These are phyloP conservation scores for Rhinichthys klamathensis DNA, from an alignment of 2,113 vertebrate species.

Conservation along the genomic window DNA sequence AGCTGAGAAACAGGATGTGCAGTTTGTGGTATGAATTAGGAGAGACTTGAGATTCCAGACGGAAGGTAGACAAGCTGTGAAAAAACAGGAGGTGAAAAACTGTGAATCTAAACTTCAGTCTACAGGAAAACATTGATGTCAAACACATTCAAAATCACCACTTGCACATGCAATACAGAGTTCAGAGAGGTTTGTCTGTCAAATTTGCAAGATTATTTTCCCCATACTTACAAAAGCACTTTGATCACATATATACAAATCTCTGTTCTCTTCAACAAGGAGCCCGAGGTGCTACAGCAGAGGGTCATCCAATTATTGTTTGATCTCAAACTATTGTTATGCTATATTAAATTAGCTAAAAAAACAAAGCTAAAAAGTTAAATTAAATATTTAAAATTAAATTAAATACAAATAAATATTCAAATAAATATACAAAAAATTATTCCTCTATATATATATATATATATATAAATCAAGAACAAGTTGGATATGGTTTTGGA, in stretches of 20 bases:
- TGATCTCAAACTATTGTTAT: neutral
- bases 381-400: neutral
- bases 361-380: too few species aligned
- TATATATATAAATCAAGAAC: neutral
- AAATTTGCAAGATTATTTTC: neutral
- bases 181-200: neutral
- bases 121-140: neutral
- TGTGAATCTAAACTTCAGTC: neutral
- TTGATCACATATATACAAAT: neutral
- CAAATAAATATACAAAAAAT: too few species aligned
- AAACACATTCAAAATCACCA: neutral
- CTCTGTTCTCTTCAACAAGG: neutral
- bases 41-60: neutral
- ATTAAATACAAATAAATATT: neutral
- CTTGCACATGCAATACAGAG: neutral
- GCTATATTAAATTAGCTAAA: neutral
- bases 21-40: slow-evolving; percentile 6
- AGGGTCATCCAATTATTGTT: neutral
- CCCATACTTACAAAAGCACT: neutral
- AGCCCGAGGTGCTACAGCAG: neutral
- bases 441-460: too few species aligned
- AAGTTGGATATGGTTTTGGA: neutral
- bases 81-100: too few species aligned
- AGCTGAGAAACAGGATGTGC: neutral
- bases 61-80: neutral